phyloP scores from a whole-genome alignment of 30 jellyfish, hydroid and myxozoan genomes.

The Aurelia sp. region DNA sequence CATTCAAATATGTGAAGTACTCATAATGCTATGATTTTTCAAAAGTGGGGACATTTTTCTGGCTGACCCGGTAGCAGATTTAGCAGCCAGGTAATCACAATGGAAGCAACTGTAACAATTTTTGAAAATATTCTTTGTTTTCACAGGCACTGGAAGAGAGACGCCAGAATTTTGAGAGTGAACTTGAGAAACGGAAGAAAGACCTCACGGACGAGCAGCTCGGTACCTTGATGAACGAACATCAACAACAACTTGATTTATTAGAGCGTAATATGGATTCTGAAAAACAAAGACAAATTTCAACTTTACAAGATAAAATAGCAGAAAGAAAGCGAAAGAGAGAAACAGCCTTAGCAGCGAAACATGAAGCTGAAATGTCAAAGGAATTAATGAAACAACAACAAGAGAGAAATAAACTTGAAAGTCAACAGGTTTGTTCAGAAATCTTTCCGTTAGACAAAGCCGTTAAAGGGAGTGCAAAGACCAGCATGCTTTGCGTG shows the following conservation, averaged over 20 bases:
- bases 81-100: too few relatives aligned
- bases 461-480: too few relatives aligned
- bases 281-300: conserved; percentile 84
- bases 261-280: conserved; percentile 89
- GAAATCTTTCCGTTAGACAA: too few relatives aligned
- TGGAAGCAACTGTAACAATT: too few relatives aligned
- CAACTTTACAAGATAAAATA: conserved; percentile 82
- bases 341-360: conserved; percentile 66
- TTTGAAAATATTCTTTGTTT: background rate
- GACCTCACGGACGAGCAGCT: conserved; percentile 86
- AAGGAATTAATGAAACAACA: conserved; percentile 79
- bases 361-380: conserved; percentile 82
- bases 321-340: conserved; percentile 82
- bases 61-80: too few relatives aligned
- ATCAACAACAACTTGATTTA: conserved; percentile 74
- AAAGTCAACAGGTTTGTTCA: conserved; percentile 74
- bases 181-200: conserved; percentile 68
- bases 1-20: too few relatives aligned
- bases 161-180: conserved; percentile 71
- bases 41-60: too few relatives aligned
- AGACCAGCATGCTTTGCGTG: too few relatives aligned
- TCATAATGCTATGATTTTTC: too few relatives aligned
- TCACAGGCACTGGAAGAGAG: conserved; percentile 82
- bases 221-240: conserved; percentile 75
- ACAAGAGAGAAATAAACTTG: conserved; percentile 69